Evolutionary conservation across 1,140 invertebrate genomes (phyloP).

Genomic region (Megalonaias nervosa): DNA sequence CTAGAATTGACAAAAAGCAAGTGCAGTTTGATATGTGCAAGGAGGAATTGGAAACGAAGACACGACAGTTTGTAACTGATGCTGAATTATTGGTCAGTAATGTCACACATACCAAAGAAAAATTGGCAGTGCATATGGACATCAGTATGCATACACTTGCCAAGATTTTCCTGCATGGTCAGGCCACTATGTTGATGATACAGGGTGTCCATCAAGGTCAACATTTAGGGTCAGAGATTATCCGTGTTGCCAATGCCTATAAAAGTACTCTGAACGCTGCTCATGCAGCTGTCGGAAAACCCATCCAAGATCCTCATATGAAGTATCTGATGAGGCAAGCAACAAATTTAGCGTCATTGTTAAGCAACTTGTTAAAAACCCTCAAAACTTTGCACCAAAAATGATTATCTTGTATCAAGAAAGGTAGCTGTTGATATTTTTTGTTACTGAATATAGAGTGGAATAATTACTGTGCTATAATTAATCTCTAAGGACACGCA

Average conservation of each 20-base stretch:
- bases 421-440: too few species aligned
- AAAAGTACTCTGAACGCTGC: conserved; percentile 73
- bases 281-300: conserved; percentile 67
- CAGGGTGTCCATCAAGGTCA: conserved; percentile 84
- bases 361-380: conserved; percentile 85
- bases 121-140: conserved; percentile 74
- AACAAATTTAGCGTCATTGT: conserved; percentile 84
- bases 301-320: conserved; percentile 72
- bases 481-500: too few species aligned
- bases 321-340: conserved; percentile 79
- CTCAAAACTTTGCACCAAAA: conserved; percentile 79
- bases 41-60: conserved; percentile 84
- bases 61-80: conserved; percentile 85
- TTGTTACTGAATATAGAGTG: too few species aligned
- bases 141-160: conserved; percentile 64
- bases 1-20: conserved; percentile 48
- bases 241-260: conserved; percentile 85
- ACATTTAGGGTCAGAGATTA: conserved; percentile 84
- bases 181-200: conserved; percentile 73
- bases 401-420: conserved; percentile 9
- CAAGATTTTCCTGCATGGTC: conserved; percentile 72
- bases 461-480: too few species aligned
- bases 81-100: conserved; percentile 87
- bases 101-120: conserved; percentile 77
- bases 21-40: conserved; percentile 72